Conservation (phyloP, 2,888 invertebrate genomes). For the Melolontha melolontha region DNA sequence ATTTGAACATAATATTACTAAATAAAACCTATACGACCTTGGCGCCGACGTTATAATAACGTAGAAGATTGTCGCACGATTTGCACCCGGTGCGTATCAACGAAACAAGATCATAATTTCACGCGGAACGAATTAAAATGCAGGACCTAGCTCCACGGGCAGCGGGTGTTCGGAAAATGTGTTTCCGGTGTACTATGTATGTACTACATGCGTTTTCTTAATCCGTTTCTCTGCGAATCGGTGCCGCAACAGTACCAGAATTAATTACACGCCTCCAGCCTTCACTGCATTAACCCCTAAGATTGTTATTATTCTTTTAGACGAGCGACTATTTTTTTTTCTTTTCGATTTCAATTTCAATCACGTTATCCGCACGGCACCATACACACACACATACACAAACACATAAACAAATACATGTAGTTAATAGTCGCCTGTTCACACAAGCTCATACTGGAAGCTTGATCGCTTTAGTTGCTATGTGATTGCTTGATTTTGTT, state of each 20-base stretch:
- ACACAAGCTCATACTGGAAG: too few species aligned
- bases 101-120: conserved; percentile 22
- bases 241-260: conserved; percentile 17
- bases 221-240: conserved; percentile 13
- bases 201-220: conserved; percentile 19
- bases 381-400: conserved; percentile 1
- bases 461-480: too few species aligned
- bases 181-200: conserved; percentile 13
- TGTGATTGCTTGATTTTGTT: too few species aligned
- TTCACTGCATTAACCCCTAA: background rate
- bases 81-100: background rate
- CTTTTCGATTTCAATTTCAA: conserved; percentile 34
- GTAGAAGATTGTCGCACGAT: conserved; percentile 15
- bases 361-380: conserved; percentile 9
- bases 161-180: conserved; percentile 16
- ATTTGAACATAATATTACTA: too few species aligned
- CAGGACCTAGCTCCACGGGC: background rate
- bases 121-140: conserved; percentile 15
- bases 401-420: background rate
- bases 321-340: background rate
- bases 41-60: too few species aligned
- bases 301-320: too few species aligned
- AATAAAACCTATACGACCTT: too few species aligned
- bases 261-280: conserved; percentile 7
- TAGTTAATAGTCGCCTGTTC: too few species aligned